Conservation (phyloP, 2,888 invertebrate species). For the Melanargia galathea region DNA sequence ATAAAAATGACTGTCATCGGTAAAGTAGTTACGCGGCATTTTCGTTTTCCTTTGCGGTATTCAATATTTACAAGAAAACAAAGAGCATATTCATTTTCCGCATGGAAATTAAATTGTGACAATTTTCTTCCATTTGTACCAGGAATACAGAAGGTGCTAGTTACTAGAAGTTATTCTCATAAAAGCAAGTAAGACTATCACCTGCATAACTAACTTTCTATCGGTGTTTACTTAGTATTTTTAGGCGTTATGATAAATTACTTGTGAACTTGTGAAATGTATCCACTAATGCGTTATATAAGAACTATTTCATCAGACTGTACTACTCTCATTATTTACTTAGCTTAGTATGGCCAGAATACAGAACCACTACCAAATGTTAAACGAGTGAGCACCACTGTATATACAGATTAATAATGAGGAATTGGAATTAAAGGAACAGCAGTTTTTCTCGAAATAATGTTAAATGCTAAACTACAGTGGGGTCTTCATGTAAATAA, state of each 20-base stretch:
- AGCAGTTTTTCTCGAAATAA: too few species aligned
- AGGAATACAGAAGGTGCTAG: constrained; percentile 14
- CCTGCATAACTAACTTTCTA: background rate
- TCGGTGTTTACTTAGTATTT: background rate
- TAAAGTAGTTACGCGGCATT: constrained; percentile 56
- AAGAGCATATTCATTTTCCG: constrained; percentile 46
- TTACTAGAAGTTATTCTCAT: constrained; percentile 20
- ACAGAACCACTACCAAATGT: too few species aligned
- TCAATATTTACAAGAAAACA: constrained; percentile 41
- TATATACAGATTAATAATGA: too few species aligned
- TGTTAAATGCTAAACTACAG: too few species aligned
- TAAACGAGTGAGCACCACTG: too few species aligned
- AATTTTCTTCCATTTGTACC: constrained; percentile 1
- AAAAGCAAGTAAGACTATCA: constrained; percentile 28
- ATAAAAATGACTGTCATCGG: constrained; percentile 56
- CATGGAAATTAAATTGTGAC: constrained; percentile 27
- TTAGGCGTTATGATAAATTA: background rate
- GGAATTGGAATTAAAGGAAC: too few species aligned
- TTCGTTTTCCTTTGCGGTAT: constrained; percentile 50
- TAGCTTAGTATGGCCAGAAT: too few species aligned
- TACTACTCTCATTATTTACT: too few species aligned
- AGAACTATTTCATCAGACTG: too few species aligned
- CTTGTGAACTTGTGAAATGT: background rate
- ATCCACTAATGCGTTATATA: too few species aligned
- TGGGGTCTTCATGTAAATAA: too few species aligned